Percentiles rank a stretch among this genome's conserved stretches.
phyloP scores from a whole-genome alignment of 2,113 vertebrate genomes.

The Leptosomus discolor region DNA sequence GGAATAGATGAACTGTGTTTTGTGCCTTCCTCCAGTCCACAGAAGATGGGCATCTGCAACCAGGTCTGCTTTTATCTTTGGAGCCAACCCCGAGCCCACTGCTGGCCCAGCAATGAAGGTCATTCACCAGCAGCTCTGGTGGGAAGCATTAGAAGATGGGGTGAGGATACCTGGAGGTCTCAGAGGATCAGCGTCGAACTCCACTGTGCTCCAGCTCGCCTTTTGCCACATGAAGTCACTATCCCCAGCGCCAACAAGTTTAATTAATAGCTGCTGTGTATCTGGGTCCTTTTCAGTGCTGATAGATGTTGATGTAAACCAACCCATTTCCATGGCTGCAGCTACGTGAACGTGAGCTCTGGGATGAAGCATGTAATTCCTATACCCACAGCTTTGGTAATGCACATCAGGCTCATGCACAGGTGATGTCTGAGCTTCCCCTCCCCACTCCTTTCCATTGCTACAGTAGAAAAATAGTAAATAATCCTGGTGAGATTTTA shows the following conservation, averaged over 20 bases:
- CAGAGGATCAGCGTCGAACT: not conserved
- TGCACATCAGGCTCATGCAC: not conserved
- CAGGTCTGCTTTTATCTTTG: not conserved
- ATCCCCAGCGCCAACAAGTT: not conserved
- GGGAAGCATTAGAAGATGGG: fast-evolving
- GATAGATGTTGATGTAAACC: not conserved
- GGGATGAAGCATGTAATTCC: not conserved
- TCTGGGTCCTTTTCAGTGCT: not conserved
- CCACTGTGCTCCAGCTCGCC: fast-evolving
- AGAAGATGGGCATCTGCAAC: not conserved
- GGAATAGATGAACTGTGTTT: not conserved
- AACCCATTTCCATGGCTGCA: not conserved
- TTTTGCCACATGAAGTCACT: not conserved
- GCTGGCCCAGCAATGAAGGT: not conserved
- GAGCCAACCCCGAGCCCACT: not conserved
- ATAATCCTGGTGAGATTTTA: not conserved
- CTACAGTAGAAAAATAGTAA: not conserved
- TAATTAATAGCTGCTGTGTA: not conserved
- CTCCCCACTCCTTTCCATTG: not conserved
- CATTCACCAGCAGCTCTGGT: not conserved
- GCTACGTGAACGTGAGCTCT: not conserved
- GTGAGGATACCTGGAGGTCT: not conserved
- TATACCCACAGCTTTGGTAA: not conserved
- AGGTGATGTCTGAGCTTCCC: not conserved
- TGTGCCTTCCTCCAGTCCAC: not conserved